phyloP scores from a whole-genome alignment of 1,140 invertebrate species.

The Notospermus geniculatus region DNA sequence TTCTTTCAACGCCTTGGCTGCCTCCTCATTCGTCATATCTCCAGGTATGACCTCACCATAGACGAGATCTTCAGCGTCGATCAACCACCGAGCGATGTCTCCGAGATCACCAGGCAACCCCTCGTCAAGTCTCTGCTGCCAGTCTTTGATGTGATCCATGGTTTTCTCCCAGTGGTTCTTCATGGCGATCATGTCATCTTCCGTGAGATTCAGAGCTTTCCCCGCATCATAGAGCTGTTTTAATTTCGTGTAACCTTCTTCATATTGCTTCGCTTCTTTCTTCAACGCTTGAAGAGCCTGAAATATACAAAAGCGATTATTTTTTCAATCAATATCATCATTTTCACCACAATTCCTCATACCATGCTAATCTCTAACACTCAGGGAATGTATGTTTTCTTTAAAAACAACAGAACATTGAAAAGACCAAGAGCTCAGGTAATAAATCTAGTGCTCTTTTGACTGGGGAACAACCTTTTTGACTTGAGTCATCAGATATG shows the following conservation, averaged over 20 bases:
- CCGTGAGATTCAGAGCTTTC: constrained; percentile 33
- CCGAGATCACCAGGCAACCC: constrained; percentile 76
- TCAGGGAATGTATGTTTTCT: too few species aligned
- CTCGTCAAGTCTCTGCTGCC: constrained; percentile 64
- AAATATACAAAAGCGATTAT: constrained; percentile 14
- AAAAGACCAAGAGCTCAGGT: too few species aligned
- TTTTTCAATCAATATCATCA: too few species aligned
- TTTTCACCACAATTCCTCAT: too few species aligned
- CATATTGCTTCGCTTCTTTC: constrained; percentile 41
- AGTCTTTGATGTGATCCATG: constrained; percentile 23
- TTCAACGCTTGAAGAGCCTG: constrained; percentile 48
- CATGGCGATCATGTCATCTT: constrained; percentile 35
- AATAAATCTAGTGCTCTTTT: too few species aligned
- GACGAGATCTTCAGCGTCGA: constrained; percentile 74
- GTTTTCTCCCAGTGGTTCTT: constrained; percentile 38
- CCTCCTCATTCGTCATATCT: constrained; percentile 75
- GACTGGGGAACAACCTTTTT: too few species aligned
- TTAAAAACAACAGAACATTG: too few species aligned
- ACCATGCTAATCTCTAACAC: too few species aligned
- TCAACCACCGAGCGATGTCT: constrained; percentile 78
- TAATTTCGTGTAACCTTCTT: constrained; percentile 37
- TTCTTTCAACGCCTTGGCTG: constrained; percentile 77
- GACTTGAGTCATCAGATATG: too few species aligned
- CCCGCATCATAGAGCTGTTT: constrained; percentile 37
- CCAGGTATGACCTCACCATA: constrained; percentile 71